A percentile compares a stretch with the other conserved stretches of the same genome.
These are phyloP conservation scores for Hyperoplus immaculatus DNA, from an alignment of 2,797 vertebrate genomes.

Conservation along the genomic window DNA sequence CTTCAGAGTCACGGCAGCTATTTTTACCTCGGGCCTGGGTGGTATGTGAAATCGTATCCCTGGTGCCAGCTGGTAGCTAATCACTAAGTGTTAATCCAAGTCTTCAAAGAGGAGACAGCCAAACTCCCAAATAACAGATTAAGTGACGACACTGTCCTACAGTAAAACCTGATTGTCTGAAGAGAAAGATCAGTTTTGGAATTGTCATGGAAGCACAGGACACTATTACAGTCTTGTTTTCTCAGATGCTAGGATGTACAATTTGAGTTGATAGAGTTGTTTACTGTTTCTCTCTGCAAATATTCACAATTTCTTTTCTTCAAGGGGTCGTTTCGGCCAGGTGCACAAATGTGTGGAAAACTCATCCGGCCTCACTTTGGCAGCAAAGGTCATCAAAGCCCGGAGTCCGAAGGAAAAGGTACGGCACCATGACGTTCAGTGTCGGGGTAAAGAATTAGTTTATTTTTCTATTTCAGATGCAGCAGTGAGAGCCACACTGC, in stretches of 20 bases:
- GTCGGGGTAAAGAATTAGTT: conserved; percentile 18
- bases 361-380: conserved; percentile 94
- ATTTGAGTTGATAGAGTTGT: conserved; percentile 14
- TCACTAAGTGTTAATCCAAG: conserved; percentile 85
- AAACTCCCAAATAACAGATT: conserved; percentile 76
- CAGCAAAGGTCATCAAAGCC: conserved; percentile 98
- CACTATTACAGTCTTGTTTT: not conserved
- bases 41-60: conserved; percentile 86
- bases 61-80: conserved; percentile 84
- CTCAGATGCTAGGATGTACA: not conserved
- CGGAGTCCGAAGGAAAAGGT: conserved; percentile 94
- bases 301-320: conserved; percentile 20
- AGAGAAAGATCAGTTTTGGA: conserved; percentile 54
- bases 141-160: conserved; percentile 33
- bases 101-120: conserved; percentile 82
- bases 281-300: not conserved
- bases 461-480: conserved; percentile 25
- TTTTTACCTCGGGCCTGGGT: conserved; percentile 81
- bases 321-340: conserved; percentile 95
- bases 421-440: conserved; percentile 23
- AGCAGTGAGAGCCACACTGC: conserved; percentile 21
- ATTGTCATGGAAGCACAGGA: conserved; percentile 45
- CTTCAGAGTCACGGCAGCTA: conserved; percentile 84
- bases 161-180: conserved; percentile 49
- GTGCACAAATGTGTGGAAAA: conserved; percentile 98